Base-by-base conservation (phyloP, 2,113 vertebrate genomes). In the Solea senegalensis region DNA sequence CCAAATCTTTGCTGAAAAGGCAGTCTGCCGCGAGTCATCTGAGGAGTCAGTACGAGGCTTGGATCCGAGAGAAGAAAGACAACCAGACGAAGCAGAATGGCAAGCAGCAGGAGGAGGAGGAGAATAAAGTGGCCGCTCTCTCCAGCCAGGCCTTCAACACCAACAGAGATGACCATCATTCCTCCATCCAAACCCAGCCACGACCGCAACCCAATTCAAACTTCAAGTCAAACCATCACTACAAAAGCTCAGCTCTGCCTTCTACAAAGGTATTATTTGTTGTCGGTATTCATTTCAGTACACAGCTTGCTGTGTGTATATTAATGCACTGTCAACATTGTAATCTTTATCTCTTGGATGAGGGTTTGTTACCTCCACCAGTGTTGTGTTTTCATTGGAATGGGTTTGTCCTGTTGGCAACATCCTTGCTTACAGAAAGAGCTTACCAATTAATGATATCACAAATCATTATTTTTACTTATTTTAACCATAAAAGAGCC, bases 1-100 rank as follows among this genome's bases (percentile, higher is more conserved):
- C 7, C 7, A 68, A 63, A 39, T 60, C 84, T 16, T 53, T 27
- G 0, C 72, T 89, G 26, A 88, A 75, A 73, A 84, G 90, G 51
- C 77, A 89, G 41, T 85, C 69, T 14, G 85, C 84, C 0, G 75
- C 69, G 0, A 57, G 46, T 21, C 67, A 85, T 27, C 82, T 87
- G 21, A 79, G 39, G 65, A 57, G 41, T 65, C 80, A 28, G n/a
- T 27, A 66, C 43, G 77, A 83, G 75, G 65, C 50, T 39, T 53
- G 58, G 8, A 2, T 76, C 71, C 13, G 7, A 58, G 76, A 46
- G 76, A 59, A 58, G 46, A 61, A 63, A 49, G 28, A 15, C 3
- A 68, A 48, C 56, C 72, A 74, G 59, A 51, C 14, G 2, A 67
- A 61, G 73, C 81, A 66, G 55, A 72, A 46, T 16, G 44, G 21